Evolutionary conservation across 2,797 vertebrate species (phyloP).

Genomic region (Chelonia mydas): DNA sequence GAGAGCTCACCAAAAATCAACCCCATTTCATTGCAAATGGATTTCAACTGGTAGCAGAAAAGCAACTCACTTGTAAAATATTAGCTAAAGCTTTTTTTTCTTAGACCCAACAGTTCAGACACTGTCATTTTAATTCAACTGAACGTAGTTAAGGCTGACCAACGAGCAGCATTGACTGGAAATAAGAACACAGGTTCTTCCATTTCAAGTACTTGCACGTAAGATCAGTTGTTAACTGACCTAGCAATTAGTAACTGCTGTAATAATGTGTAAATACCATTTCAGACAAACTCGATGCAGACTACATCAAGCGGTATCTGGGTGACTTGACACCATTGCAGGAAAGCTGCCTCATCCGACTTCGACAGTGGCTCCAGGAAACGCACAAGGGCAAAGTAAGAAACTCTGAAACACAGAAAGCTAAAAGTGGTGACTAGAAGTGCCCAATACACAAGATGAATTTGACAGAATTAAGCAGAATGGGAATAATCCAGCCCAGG

Average conservation of each 20-base stretch:
- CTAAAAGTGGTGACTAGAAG: not conserved
- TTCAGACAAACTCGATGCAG: constrained; percentile 95
- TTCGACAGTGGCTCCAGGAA: constrained; percentile 97
- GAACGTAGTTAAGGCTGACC: not conserved
- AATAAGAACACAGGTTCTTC: not conserved
- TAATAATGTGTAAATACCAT: constrained; percentile 1
- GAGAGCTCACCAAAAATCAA: not conserved
- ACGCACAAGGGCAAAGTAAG: constrained; percentile 96
- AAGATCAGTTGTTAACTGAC: not conserved
- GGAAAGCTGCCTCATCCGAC: constrained; percentile 96
- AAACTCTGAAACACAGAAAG: not conserved
- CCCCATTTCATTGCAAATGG: not conserved
- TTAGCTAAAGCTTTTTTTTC: not conserved
- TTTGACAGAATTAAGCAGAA: not conserved
- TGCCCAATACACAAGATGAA: not conserved
- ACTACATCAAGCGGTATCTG: constrained; percentile 97
- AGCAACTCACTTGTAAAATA: not conserved
- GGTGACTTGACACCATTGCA: constrained; percentile 96
- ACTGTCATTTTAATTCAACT: not conserved
- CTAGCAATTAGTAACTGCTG: not conserved
- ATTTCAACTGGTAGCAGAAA: not conserved
- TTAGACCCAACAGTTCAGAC: not conserved
- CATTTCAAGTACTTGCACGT: not conserved
- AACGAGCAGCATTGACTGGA: not conserved
- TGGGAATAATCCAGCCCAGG: not conserved